Percentiles rank a stretch among this genome's conserved stretches.
Conservation (phyloP, 1,140 invertebrate species). For the Ceratoteleas bidentatus region DNA sequence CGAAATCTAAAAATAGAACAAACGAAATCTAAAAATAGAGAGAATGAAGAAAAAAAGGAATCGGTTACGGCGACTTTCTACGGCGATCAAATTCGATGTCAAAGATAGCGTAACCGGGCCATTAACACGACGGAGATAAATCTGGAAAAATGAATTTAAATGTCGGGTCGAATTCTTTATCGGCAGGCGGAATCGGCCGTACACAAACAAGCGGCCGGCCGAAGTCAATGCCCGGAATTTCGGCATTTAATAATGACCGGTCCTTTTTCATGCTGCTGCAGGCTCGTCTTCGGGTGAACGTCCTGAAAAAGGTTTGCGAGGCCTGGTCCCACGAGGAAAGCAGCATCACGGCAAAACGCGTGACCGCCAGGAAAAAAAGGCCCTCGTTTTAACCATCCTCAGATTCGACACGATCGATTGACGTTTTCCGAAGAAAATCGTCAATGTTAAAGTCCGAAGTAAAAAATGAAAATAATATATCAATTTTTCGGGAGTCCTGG, state of each 20-base stretch:
- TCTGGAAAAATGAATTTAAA: constrained; percentile 47
- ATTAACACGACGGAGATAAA: constrained; percentile 11
- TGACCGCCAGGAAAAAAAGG: constrained; percentile 20
- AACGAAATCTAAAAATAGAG: neutral
- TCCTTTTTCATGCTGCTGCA: constrained; percentile 59
- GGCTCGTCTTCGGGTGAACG: constrained; percentile 61
- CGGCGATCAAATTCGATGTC: constrained; percentile 25
- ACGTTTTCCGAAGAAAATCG: neutral
- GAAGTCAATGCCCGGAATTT: constrained; percentile 60
- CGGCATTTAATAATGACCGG: constrained; percentile 63
- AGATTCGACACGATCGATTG: constrained; percentile 1
- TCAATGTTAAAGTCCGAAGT: constrained; percentile 12
- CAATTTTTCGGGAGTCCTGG: no score
- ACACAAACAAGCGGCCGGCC: constrained; percentile 32
- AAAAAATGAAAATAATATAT: no score
- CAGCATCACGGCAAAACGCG: constrained; percentile 25
- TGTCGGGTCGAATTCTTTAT: constrained; percentile 35
- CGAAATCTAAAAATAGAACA: no score
- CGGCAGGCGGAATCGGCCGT: constrained; percentile 20
- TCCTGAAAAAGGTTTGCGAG: constrained; percentile 51
- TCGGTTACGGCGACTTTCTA: constrained; percentile 2
- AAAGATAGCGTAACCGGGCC: constrained; percentile 10
- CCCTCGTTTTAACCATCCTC: constrained; percentile 8
- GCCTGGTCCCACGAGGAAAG: constrained; percentile 23
- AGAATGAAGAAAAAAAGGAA: constrained; percentile 15